Evolutionary conservation across 2,888 invertebrate species (phyloP).

Genomic region (Prostheceraeus crozeri): DNA sequence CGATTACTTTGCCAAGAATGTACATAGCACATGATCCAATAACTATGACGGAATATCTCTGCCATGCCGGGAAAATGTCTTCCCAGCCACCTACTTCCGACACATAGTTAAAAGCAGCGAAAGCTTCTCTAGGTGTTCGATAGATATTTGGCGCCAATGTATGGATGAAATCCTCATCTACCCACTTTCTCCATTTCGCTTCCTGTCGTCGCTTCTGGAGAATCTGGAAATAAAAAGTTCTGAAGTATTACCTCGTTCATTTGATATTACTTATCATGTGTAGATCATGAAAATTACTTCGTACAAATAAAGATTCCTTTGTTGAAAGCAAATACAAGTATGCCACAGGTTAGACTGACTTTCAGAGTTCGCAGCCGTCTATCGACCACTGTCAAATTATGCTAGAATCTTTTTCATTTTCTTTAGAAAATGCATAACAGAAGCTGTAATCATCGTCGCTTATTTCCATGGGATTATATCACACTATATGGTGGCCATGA

Average conservation of each 20-base stretch:
- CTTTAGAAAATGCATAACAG: no score
- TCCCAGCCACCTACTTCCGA: conserved; percentile 75
- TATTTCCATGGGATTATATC: no score
- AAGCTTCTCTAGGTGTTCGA: conserved; percentile 71
- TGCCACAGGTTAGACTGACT: no score
- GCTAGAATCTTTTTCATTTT: no score
- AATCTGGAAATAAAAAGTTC: neutral
- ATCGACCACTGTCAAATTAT: no score
- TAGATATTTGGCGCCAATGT: conserved; percentile 93
- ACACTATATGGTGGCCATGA: no score
- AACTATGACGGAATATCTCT: conserved; percentile 74
- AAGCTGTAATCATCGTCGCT: no score
- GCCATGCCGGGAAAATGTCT: conserved; percentile 74
- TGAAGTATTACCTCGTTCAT: neutral
- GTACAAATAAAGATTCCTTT: no score
- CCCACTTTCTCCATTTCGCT: conserved; percentile 90
- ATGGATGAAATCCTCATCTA: conserved; percentile 80
- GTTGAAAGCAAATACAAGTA: no score
- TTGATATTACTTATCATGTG: neutral
- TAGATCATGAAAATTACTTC: no score
- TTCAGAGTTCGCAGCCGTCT: no score
- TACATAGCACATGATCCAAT: conserved; percentile 85
- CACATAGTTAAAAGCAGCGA: conserved; percentile 70
- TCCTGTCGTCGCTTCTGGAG: conserved; percentile 68
- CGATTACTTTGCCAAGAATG: conserved; percentile 67